These are phyloP conservation scores for Prionchulus punctatus DNA, from an alignment of 2,888 invertebrate species.

Conservation along the genomic window DNA sequence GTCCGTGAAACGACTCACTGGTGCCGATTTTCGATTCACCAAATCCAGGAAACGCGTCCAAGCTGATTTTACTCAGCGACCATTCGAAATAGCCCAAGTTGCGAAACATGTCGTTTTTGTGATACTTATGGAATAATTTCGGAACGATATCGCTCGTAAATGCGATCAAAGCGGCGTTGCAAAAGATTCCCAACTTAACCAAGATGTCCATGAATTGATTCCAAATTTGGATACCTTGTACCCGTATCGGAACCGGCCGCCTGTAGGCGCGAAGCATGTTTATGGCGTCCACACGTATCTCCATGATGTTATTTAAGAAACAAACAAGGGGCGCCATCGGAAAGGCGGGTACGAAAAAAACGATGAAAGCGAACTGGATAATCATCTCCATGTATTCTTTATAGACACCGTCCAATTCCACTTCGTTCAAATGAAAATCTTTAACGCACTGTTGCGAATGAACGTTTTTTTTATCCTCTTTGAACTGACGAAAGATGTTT, in stretches of 20 bases:
- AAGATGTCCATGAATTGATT: slow-evolving; percentile 61
- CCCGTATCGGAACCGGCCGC: slow-evolving; percentile 45
- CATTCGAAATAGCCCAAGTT: neutral
- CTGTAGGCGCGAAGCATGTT: slow-evolving; percentile 32
- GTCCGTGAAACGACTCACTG: neutral
- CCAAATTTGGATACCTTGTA: slow-evolving; percentile 4
- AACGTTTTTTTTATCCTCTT: no score
- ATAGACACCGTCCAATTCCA: neutral
- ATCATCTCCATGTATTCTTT: slow-evolving; percentile 3
- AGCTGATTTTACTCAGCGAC: neutral
- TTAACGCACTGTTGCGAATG: neutral
- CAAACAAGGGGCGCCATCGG: neutral
- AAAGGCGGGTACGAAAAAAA: neutral
- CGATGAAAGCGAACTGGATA: neutral
- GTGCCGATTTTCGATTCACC: neutral
- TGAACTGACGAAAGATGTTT: no score
- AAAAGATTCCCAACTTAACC: slow-evolving; percentile 74
- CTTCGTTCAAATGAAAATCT: neutral
- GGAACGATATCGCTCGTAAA: slow-evolving; percentile 46
- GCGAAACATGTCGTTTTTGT: neutral
- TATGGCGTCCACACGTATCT: neutral
- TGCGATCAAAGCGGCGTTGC: slow-evolving; percentile 87
- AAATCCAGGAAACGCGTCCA: neutral
- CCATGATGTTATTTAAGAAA: slow-evolving; percentile 2
- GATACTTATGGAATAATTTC: neutral